Percentiles rank a stretch among this genome's conserved stretches.
phyloP scores from a whole-genome alignment of 1,140 invertebrate genomes.

The Sinella curviseta region DNA sequence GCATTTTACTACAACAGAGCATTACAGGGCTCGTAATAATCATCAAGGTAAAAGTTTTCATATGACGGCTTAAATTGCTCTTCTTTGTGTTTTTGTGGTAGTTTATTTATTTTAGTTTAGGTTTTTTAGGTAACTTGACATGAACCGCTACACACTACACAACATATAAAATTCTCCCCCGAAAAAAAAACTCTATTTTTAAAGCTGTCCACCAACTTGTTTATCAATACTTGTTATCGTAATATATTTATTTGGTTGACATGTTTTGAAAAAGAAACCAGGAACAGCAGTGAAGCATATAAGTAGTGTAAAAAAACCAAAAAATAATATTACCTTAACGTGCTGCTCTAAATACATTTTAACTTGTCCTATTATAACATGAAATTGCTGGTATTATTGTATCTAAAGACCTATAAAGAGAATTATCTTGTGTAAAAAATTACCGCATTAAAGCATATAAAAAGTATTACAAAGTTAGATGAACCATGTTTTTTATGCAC shows the following conservation, averaged over 20 bases:
- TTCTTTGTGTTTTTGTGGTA: too few relatives aligned
- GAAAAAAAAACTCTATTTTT: too few relatives aligned
- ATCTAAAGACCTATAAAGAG: neutral
- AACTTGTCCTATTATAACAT: neutral
- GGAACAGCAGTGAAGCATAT: too few relatives aligned
- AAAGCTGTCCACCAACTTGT: neutral
- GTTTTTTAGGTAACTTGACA: neutral
- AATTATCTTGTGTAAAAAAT: conserved; percentile 25
- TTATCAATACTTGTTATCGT: neutral
- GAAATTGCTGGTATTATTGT: neutral
- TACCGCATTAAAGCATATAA: conserved; percentile 3
- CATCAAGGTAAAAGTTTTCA: neutral
- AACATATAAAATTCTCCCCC: neutral
- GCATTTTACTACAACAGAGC: neutral
- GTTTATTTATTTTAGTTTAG: too few relatives aligned
- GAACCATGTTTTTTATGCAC: neutral
- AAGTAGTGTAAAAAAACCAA: too few relatives aligned
- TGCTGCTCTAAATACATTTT: neutral
- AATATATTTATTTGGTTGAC: too few relatives aligned
- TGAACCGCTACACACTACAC: neutral
- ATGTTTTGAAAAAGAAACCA: too few relatives aligned
- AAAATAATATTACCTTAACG: too few relatives aligned
- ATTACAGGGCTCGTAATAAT: neutral
- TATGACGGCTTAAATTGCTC: neutral
- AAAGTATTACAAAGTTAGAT: neutral